Conservation (phyloP, 2,113 vertebrate genomes). For the Maccullochella peelii region DNA sequence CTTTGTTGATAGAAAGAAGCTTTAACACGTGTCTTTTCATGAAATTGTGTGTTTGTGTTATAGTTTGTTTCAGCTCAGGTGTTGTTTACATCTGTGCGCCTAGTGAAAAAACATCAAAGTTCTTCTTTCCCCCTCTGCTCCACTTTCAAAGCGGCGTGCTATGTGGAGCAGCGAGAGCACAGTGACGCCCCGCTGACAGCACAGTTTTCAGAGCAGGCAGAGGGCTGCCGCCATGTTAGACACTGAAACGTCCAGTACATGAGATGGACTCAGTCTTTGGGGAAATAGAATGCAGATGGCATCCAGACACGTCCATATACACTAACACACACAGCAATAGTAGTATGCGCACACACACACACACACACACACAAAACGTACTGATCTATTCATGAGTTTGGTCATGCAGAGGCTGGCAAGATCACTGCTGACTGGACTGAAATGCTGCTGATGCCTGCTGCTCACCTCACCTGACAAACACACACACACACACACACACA, state of each 20-base stretch:
- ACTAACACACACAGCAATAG: not conserved
- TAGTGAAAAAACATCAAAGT: constrained; percentile 35
- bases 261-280: constrained; percentile 1
- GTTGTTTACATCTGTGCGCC: constrained; percentile 31
- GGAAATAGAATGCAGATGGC: constrained; percentile 41
- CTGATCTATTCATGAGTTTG: constrained; percentile 79
- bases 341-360: constrained; percentile 22
- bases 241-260: not conserved
- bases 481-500: constrained; percentile 32
- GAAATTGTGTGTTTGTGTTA: not conserved
- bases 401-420: constrained; percentile 66
- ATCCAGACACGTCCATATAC: not conserved
- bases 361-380: constrained; percentile 30
- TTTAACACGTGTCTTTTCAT: not conserved
- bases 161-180: constrained; percentile 4
- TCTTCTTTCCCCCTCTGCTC: not conserved
- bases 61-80: not conserved
- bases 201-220: not conserved
- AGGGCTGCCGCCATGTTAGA: constrained; percentile 10
- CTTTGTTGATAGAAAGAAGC: not conserved
- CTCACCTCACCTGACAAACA: constrained; percentile 66
- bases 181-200: constrained; percentile 29
- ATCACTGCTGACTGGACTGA: constrained; percentile 80
- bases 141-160: constrained; percentile 23
- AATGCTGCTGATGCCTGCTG: constrained; percentile 81